Percentiles rank a stretch among this genome's conserved stretches.
Conservation (phyloP, 2,797 vertebrate species). For the Mycteria americana region DNA sequence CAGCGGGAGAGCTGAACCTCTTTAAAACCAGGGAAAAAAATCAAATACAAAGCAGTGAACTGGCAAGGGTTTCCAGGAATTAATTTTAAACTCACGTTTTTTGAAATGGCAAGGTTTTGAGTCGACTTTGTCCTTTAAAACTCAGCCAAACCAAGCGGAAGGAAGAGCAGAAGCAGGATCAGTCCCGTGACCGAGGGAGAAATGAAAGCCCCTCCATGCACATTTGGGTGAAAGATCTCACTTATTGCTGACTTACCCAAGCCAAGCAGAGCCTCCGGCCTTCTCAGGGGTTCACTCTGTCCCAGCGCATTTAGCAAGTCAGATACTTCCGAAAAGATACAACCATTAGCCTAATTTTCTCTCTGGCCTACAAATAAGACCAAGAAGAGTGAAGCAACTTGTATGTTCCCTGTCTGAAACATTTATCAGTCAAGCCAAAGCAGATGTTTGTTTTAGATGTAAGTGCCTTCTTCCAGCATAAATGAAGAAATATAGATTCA, state of each 20-base stretch:
- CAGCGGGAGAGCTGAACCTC: not conserved
- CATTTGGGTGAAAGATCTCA: not conserved
- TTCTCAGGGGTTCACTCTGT: not conserved
- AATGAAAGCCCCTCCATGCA: not conserved
- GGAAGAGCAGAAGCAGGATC: not conserved
- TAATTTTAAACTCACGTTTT: not conserved
- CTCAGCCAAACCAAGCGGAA: not conserved
- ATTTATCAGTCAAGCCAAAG: not conserved
- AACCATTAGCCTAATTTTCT: not conserved
- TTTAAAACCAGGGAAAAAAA: not conserved
- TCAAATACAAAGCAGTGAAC: not conserved
- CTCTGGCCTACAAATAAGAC: not conserved
- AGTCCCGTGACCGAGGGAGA: not conserved
- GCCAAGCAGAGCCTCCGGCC: not conserved
- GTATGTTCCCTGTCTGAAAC: not conserved
- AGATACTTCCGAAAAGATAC: not conserved
- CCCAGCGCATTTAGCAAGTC: not conserved
- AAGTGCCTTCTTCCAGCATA: not conserved
- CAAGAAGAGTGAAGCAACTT: not conserved
- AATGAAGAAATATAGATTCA: conserved; percentile 23
- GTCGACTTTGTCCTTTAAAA: not conserved
- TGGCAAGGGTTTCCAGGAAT: not conserved
- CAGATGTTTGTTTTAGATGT: conserved; percentile 5
- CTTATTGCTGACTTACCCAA: not conserved
- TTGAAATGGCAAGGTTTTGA: not conserved